phyloP scores from a whole-genome alignment of 2,888 invertebrate species.

The Mythimna ferrago region DNA sequence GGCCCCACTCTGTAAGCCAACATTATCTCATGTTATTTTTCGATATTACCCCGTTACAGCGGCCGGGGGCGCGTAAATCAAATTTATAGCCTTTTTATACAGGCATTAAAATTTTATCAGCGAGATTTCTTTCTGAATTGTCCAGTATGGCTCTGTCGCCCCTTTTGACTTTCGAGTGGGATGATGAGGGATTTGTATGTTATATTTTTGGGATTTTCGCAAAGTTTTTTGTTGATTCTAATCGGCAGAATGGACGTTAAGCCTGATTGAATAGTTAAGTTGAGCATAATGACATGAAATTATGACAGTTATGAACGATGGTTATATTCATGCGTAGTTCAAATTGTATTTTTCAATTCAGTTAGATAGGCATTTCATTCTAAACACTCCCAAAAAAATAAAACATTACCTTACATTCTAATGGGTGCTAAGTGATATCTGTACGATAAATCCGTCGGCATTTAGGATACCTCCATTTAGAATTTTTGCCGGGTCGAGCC shows the following conservation, averaged over 20 bases:
- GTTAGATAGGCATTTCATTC: not conserved
- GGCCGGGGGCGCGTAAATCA: constrained; percentile 87
- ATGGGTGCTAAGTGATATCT: constrained; percentile 63
- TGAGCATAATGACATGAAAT: not conserved
- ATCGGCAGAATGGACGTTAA: not conserved
- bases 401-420: constrained; percentile 35
- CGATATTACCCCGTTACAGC: constrained; percentile 89
- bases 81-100: constrained; percentile 90
- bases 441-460: constrained; percentile 62
- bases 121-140: constrained; percentile 87
- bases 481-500: constrained; percentile 70
- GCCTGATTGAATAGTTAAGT: not conserved
- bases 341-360: not conserved
- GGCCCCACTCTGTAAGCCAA: constrained; percentile 84
- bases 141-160: constrained; percentile 81
- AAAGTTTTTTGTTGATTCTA: constrained; percentile 22
- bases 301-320: too few relatives aligned
- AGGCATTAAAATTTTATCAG: constrained; percentile 90
- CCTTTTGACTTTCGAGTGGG: constrained; percentile 76
- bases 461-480: constrained; percentile 78
- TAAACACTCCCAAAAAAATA: constrained; percentile 19
- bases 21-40: constrained; percentile 89
- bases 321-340: too few relatives aligned
- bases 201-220: constrained; percentile 46
- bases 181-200: constrained; percentile 65